Percentiles rank a stretch among this genome's conserved stretches.
These are phyloP conservation scores for Lates japonicus DNA, from an alignment of 2,797 vertebrate genomes.

Conservation along the genomic window DNA sequence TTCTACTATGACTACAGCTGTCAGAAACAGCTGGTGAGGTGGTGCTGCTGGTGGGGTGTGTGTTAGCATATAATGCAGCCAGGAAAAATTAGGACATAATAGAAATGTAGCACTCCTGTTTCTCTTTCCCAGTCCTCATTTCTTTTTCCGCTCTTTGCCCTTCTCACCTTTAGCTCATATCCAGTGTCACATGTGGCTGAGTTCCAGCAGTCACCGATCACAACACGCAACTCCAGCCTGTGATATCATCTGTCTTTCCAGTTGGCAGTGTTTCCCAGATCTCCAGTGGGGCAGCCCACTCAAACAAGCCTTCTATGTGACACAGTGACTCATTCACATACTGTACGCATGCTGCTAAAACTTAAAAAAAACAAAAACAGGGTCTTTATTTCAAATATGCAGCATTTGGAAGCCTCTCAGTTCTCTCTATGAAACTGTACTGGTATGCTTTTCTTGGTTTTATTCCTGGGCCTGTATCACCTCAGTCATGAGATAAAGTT, in stretches of 20 bases:
- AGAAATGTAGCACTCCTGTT: conserved; percentile 8
- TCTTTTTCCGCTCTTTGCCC: background rate
- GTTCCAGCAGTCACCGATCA: conserved; percentile 58
- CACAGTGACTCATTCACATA: conserved; percentile 39
- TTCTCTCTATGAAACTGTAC: background rate
- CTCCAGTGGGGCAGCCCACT: conserved; percentile 22
- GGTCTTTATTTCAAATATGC: background rate
- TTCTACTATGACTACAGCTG: background rate
- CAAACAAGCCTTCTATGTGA: conserved; percentile 40
- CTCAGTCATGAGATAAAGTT: conserved; percentile 20
- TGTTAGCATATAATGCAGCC: background rate
- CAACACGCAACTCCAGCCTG: conserved; percentile 48
- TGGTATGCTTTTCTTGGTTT: background rate
- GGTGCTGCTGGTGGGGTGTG: too few species aligned
- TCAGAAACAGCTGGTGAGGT: too few species aligned
- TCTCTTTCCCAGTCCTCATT: background rate
- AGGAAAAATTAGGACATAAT: conserved; percentile 16
- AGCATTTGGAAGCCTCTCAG: conserved; percentile 5
- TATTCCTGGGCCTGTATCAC: conserved; percentile 18
- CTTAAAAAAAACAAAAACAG: background rate
- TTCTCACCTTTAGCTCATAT: conserved; percentile 47
- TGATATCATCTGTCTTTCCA: conserved; percentile 53
- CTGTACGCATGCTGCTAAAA: background rate
- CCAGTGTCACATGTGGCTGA: conserved; percentile 38
- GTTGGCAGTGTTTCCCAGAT: conserved; percentile 22